Conservation (phyloP, 2,113 vertebrate genomes). For the Upupa epops region DNA sequence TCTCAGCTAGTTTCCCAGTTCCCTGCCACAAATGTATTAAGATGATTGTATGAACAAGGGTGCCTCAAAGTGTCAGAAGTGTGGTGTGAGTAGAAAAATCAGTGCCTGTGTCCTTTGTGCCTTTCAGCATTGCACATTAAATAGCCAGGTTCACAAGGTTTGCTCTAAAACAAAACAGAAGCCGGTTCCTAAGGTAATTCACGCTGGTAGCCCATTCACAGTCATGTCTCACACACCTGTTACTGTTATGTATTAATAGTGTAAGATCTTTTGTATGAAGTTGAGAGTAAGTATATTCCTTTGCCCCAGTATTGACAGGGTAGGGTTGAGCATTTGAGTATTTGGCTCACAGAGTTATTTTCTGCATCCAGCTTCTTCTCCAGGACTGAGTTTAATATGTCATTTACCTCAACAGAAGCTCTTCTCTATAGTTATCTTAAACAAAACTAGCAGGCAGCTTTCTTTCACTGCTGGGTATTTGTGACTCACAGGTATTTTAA, state of each 20-base stretch:
- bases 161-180: neutral
- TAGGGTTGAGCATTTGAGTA: neutral
- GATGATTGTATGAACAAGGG: rapidly evolving
- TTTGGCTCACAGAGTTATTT: neutral
- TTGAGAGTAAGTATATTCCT: neutral
- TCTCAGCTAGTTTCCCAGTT: neutral
- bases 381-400: neutral
- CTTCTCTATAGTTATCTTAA: neutral
- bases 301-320: neutral
- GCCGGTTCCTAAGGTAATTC: neutral
- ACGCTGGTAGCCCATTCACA: neutral
- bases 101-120: rapidly evolving
- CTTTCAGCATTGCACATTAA: neutral
- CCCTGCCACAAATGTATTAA: neutral
- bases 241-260: neutral
- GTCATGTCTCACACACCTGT: neutral
- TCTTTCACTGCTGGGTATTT: neutral
- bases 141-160: neutral
- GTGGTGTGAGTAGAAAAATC: neutral
- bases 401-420: neutral
- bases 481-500: neutral
- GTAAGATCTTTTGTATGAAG: neutral
- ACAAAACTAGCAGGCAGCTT: neutral
- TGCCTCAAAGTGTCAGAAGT: neutral
- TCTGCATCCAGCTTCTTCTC: neutral